Evolutionary conservation across 2,113 vertebrate species (phyloP).

Genomic region (Pimephales promelas): DNA sequence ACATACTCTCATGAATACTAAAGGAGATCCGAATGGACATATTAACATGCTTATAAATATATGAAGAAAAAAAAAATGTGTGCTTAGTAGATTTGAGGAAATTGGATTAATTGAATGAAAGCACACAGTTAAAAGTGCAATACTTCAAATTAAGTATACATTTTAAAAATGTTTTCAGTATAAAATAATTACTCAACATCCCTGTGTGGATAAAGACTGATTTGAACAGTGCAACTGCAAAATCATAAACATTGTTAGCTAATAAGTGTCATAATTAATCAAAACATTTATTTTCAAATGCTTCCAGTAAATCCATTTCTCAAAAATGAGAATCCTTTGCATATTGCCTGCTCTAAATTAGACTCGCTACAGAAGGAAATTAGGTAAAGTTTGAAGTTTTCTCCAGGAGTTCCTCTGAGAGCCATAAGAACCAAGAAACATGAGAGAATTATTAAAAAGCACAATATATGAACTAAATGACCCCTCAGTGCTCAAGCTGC

Average conservation of each 20-base stretch:
- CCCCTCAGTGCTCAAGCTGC: constrained; percentile 32
- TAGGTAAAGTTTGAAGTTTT: constrained; percentile 47
- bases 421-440: constrained; percentile 43
- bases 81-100: background rate
- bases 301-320: constrained; percentile 21
- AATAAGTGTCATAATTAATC: constrained; percentile 72
- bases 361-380: constrained; percentile 32
- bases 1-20: too few relatives aligned
- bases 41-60: background rate
- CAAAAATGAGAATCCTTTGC: constrained; percentile 1
- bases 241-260: constrained; percentile 64
- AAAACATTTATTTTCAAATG: constrained; percentile 50
- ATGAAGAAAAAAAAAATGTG: background rate
- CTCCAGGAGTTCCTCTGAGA: constrained; percentile 43
- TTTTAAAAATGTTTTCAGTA: background rate
- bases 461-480: constrained; percentile 46
- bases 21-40: too few relatives aligned
- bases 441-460: constrained; percentile 49
- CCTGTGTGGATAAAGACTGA: constrained; percentile 31
- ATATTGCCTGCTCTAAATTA: constrained; percentile 29
- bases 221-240: constrained; percentile 63
- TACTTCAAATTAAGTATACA: too few relatives aligned
- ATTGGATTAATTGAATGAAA: background rate
- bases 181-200: background rate
- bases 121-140: background rate